Evolutionary conservation across 2,888 invertebrate species (phyloP), one percentile per base, ranked within the genome.

Genomic region (Hirudinaria manillensis): DNA sequence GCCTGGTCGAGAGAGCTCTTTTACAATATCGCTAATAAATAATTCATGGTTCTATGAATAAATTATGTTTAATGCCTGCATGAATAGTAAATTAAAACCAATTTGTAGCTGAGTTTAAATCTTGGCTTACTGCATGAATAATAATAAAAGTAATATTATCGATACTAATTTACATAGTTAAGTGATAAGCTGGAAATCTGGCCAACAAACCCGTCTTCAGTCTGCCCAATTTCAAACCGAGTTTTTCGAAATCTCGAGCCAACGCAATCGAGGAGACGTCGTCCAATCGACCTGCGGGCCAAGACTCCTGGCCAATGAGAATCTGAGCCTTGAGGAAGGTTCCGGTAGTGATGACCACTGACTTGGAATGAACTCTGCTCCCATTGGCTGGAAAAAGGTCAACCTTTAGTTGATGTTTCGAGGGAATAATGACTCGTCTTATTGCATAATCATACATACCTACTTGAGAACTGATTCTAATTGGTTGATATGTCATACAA

Each of bases 311-410:
- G 0, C 94, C 94, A 75, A 93, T 90, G 83, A 92, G 92, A 75
- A 94, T 93, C 82, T 90, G 89, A 0, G 91, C 94, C 77, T 92
- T 89, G 61, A 94, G 87, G 86, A 94, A 94, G 0, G 94, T 94
- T 3, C 94, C 94, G 0, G 94, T 93, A 32, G 93, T 92, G 79
- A 94, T 88, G 6, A 94, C 89, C 10, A 93, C 91, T 66, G 90
- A 86, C 76, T 89, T 87, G 21, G 90, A 88, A 34, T 75, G 51
- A 3, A 85, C 76, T 66, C 71, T 76, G 32, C 81, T 78, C 16
- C 84, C 84, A 78, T 81, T 79, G 24, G 72, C 84, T 84, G 79
- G 19, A 77, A 77, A 74, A 70, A 75, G 29, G 65, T 6, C 16
- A 45, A 45, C 10, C 1, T 1, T 10, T 7, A 1, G 45, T 34